Evolutionary conservation across 2,113 vertebrate species (phyloP), one percentile per base, ranked within the genome.

Genomic region (Chlorodrepanis virens): DNA sequence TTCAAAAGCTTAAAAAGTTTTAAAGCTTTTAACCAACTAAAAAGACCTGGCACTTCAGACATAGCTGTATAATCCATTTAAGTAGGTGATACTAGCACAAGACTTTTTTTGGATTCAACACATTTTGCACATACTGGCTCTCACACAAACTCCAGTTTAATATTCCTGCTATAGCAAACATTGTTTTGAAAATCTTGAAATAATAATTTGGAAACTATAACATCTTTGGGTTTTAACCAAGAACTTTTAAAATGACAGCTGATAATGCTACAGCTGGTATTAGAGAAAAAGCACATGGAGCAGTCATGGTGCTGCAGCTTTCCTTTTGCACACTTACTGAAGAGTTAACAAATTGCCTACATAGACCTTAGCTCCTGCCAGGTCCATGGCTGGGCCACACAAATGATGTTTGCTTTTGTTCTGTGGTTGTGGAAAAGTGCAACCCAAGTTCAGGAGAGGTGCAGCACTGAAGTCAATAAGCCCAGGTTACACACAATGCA

Each of bases 241-340:
- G 77, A 94, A 77, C 54, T 93, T 97, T 82, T 85, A 83, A 88
- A 96, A 74, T 80, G 70, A 94, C 91, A 97, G 83, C n/a, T 97
- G 93, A 79, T 94, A 93, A 96, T 68, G 72, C 95, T 85, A 93
- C 90, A 97, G 83, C 47, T 97, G 94, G 68, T 94, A 93, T 67
- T 94, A 94, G 71, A 96, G 76, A 96, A 94, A 93, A 97, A 78
- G 4, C 53, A 71, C 4, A 47, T 56, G 81, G 83, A 96, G 50
- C 53, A 75, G 93, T 86, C 83, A 89, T 5, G 45, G 69, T 57
- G 50, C 70, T 89, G 57, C 61, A 87, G 18, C 12, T 49, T 64
- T 76, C 29, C n/a, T 52, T 92, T 44, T 5, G 5, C 31, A 42
- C 23, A 9, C 15, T 44, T 35, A 21, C 0, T 22, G 21, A 83